These are phyloP conservation scores for Astyanax mexicanus DNA, from an alignment of 2,797 vertebrate species.

Conservation along the genomic window DNA sequence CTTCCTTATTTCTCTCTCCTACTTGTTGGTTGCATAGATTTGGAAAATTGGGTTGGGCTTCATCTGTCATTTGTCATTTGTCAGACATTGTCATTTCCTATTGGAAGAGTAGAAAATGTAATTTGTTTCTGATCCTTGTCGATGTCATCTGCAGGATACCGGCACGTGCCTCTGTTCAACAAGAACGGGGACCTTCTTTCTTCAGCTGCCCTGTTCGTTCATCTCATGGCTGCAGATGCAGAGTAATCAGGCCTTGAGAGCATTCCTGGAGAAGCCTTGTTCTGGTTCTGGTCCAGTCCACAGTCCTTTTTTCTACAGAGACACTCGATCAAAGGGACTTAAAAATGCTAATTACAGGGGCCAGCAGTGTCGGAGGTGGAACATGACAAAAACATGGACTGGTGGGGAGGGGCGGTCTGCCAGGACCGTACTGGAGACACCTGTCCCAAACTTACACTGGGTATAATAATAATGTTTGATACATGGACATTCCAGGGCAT, in stretches of 20 bases:
- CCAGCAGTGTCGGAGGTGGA: neutral
- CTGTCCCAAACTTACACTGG: neutral
- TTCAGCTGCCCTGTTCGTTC: slow-evolving; percentile 91
- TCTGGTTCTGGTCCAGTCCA: neutral
- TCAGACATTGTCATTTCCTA: too few species aligned
- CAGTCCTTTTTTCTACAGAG: neutral
- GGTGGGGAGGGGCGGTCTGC: neutral
- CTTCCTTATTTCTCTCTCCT: too few species aligned
- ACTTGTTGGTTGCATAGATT: too few species aligned
- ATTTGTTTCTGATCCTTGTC: neutral
- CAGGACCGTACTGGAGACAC: neutral
- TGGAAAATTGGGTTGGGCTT: too few species aligned
- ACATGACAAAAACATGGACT: neutral
- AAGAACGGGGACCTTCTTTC: slow-evolving; percentile 85
- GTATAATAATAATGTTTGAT: neutral
- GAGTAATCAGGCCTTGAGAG: slow-evolving; percentile 58
- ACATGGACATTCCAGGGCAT: neutral
- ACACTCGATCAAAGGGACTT: neutral
- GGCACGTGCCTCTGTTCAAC: slow-evolving; percentile 89
- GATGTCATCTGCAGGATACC: slow-evolving; percentile 84
- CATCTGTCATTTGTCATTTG: too few species aligned
- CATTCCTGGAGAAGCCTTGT: neutral
- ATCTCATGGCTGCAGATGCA: slow-evolving; percentile 77
- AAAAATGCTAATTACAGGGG: neutral
- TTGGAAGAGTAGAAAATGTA: too few species aligned